Conservation (phyloP, 1,140 invertebrate species). For the Drosophila ercepeae region DNA sequence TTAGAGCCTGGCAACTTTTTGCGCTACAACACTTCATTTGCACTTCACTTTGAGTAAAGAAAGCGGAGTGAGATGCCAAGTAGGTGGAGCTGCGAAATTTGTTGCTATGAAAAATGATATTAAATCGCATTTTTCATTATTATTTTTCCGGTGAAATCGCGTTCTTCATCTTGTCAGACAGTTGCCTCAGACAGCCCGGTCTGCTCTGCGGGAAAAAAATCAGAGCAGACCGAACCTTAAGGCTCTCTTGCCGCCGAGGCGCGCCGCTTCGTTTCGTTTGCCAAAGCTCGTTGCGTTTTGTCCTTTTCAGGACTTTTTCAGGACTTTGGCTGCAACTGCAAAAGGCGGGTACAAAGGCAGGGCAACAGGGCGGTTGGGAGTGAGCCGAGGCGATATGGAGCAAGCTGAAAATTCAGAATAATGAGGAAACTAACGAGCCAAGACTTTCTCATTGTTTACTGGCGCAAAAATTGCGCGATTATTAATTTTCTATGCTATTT, state of each 20-base stretch:
- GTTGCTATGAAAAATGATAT: constrained; percentile 62
- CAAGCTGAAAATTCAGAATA: constrained; percentile 74
- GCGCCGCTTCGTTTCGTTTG: constrained; percentile 33
- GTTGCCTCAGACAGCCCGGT: constrained; percentile 31
- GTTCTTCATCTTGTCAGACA: constrained; percentile 55
- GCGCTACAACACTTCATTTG: constrained; percentile 31
- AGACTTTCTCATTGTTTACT: constrained; percentile 81
- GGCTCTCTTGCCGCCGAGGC: constrained; percentile 38
- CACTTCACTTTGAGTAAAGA: constrained; percentile 13
- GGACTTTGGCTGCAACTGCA: constrained; percentile 52
- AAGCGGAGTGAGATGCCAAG: constrained; percentile 5
- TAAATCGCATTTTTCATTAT: constrained; percentile 66
- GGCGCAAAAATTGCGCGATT: constrained; percentile 80
- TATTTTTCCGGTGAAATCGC: constrained; percentile 50
- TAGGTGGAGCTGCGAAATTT: constrained; percentile 28
- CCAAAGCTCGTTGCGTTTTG: constrained; percentile 31
- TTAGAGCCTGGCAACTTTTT: constrained; percentile 11
- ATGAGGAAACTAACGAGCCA: constrained; percentile 82
- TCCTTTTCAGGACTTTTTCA: constrained; percentile 17
- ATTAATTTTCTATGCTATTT: constrained; percentile 83
- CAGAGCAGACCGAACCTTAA: constrained; percentile 21
- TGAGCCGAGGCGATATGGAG: constrained; percentile 12
- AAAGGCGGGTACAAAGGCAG: constrained; percentile 44
- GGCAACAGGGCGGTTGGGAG: constrained; percentile 18
- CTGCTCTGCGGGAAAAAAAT: not conserved